Percentiles rank a stretch among this genome's conserved stretches.
phyloP scores from a whole-genome alignment of 2,113 vertebrate genomes.

The Trogon surrucura region DNA sequence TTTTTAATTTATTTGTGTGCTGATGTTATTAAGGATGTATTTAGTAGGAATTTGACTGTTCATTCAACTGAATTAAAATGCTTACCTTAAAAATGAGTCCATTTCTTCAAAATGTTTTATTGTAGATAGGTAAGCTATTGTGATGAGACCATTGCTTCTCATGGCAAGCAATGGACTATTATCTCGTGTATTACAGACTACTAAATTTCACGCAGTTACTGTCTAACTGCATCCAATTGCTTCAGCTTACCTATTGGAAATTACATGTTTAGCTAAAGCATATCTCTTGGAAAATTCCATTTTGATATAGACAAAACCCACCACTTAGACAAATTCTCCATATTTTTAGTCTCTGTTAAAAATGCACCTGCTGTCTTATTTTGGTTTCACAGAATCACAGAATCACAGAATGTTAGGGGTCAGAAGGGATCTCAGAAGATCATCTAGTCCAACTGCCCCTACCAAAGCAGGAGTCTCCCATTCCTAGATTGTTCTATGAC shows the following conservation, averaged over 20 bases:
- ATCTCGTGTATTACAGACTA: neutral
- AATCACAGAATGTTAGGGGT: no score
- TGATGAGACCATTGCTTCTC: neutral
- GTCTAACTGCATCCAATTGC: neutral
- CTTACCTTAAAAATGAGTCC: neutral
- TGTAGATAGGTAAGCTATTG: neutral
- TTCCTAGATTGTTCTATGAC: neutral
- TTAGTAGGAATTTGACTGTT: neutral
- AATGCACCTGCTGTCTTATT: neutral
- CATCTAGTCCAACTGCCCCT: no score
- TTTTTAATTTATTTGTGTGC: neutral
- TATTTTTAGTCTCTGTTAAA: neutral
- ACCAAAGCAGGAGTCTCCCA: neutral
- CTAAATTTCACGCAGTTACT: neutral
- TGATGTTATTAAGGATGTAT: rapidly evolving
- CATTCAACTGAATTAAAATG: neutral
- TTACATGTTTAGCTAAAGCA: neutral
- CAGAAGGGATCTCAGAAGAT: no score
- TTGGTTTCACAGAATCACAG: neutral
- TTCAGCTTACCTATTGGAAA: neutral
- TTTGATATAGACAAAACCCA: neutral
- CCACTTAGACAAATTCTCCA: neutral
- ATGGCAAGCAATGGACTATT: neutral
- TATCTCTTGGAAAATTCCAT: neutral
- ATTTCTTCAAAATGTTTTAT: neutral